phyloP scores from a whole-genome alignment of 2,113 vertebrate genomes.

The Neolamprologus toae region DNA sequence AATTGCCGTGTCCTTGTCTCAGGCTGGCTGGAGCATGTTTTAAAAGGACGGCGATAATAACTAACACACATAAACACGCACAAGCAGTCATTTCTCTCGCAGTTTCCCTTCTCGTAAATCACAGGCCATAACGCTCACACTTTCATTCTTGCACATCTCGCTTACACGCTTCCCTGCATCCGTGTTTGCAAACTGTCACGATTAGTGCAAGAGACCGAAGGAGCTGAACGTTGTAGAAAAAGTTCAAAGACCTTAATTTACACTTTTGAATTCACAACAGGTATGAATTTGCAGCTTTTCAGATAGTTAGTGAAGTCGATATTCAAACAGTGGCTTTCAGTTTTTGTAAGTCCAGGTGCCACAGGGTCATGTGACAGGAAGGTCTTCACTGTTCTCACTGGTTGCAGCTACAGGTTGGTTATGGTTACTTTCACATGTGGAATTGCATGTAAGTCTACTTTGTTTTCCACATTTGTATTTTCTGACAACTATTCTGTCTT shows the following conservation, averaged over 20 bases:
- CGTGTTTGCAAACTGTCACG: background rate
- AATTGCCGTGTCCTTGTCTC: background rate
- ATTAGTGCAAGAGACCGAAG: background rate
- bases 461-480: background rate
- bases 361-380: background rate
- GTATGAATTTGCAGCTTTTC: background rate
- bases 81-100: background rate
- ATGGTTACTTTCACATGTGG: background rate
- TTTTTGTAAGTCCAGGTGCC: background rate
- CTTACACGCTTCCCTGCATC: background rate
- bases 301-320: background rate
- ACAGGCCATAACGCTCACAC: background rate
- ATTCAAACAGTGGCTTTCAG: background rate
- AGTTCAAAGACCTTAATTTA: background rate
- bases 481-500: background rate
- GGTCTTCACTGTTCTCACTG: fast-evolving
- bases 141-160: background rate
- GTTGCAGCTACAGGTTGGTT: background rate
- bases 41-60: background rate
- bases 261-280: background rate
- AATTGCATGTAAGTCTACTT: background rate
- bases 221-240: background rate
- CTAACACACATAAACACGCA: background rate
- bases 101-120: background rate
- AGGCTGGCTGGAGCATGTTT: conserved; percentile 11